Conservation (phyloP, 1,140 invertebrate species). For the Trachymyrmex cornetzi region DNA sequence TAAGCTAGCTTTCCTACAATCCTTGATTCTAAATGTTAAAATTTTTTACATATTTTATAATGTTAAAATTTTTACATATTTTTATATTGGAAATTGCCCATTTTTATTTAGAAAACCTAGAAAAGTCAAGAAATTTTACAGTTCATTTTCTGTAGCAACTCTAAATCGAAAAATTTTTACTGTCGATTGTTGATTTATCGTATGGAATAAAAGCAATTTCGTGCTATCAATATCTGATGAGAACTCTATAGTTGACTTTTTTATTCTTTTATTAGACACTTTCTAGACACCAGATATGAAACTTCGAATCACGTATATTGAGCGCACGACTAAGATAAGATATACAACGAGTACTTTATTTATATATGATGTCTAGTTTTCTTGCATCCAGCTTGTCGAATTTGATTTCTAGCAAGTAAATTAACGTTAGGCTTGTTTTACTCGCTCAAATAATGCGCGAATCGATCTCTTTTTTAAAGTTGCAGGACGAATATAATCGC, state of each 20-base stretch:
- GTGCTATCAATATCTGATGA: constrained; percentile 49
- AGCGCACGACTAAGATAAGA: constrained; percentile 13
- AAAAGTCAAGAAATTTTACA: too few relatives aligned
- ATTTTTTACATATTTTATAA: too few relatives aligned
- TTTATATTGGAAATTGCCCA: too few relatives aligned
- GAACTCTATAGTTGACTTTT: constrained; percentile 50
- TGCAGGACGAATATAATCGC: constrained; percentile 51
- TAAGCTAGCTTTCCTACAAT: too few relatives aligned
- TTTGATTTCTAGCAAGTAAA: constrained; percentile 45
- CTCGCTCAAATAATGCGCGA: not conserved
- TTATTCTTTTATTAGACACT: constrained; percentile 40
- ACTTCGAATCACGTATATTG: not conserved
- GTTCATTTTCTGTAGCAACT: too few relatives aligned
- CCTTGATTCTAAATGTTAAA: too few relatives aligned
- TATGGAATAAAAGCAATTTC: not conserved
- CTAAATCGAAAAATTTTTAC: not conserved
- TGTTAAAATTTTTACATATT: too few relatives aligned
- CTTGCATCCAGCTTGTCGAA: constrained; percentile 62
- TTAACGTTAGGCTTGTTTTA: constrained; percentile 40
- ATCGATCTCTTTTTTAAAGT: constrained; percentile 28
- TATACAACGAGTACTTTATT: not conserved
- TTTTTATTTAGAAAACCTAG: too few relatives aligned
- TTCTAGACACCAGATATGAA: constrained; percentile 33
- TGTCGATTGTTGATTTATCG: not conserved
- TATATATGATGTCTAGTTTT: constrained; percentile 29